A percentile compares a stretch with the other conserved stretches of the same genome.
Evolutionary conservation across 2,888 invertebrate genomes (phyloP).

Genomic region (Brenthis daphne): DNA sequence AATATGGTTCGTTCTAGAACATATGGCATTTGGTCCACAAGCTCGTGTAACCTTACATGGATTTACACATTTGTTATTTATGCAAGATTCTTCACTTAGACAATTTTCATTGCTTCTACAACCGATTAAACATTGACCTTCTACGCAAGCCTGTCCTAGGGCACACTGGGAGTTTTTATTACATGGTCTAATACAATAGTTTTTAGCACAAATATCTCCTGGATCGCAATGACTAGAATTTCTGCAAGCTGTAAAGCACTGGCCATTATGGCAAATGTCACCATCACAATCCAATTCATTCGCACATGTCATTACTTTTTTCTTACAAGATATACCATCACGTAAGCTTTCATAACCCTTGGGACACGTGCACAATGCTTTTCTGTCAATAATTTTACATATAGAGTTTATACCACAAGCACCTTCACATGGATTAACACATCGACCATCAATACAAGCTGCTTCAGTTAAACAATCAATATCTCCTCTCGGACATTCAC

Average conservation of each 20-base stretch:
- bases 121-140: conserved; percentile 90
- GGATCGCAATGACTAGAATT: conserved; percentile 88
- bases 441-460: conserved; percentile 86
- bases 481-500: conserved; percentile 87
- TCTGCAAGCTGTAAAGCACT: conserved; percentile 91
- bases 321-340: conserved; percentile 85
- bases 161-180: conserved; percentile 91
- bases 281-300: conserved; percentile 89
- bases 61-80: conserved; percentile 92
- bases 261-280: conserved; percentile 90
- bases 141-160: conserved; percentile 89
- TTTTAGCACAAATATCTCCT: conserved; percentile 90
- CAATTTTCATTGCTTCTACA: conserved; percentile 93
- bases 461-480: conserved; percentile 89
- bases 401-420: conserved; percentile 91
- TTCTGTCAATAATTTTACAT: conserved; percentile 89
- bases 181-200: conserved; percentile 90
- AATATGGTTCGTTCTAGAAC: conserved; percentile 87
- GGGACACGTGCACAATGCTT: conserved; percentile 90
- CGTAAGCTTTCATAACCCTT: conserved; percentile 87
- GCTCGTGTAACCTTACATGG: conserved; percentile 89
- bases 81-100: conserved; percentile 87
- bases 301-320: conserved; percentile 85
- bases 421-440: conserved; percentile 90
- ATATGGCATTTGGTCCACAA: conserved; percentile 93